Percentiles rank a stretch among this genome's conserved stretches.
These are phyloP conservation scores for Dasypolia templi DNA, from an alignment of 2,888 invertebrate species.

Conservation along the genomic window DNA sequence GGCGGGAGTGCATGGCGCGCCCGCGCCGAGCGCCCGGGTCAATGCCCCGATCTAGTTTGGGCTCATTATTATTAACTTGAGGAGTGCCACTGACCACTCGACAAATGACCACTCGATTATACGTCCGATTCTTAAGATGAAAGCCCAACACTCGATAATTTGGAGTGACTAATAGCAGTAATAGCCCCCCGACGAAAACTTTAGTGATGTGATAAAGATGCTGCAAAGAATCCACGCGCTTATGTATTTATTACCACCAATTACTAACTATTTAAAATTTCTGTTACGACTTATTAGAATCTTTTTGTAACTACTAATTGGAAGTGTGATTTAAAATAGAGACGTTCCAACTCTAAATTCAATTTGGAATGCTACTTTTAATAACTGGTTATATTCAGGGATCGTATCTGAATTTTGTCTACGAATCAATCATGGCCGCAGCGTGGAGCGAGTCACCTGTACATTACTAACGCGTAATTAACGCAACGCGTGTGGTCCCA, in stretches of 20 bases:
- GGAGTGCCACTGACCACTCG: slow-evolving; percentile 80
- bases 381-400: slow-evolving; percentile 52
- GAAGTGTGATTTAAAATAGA: slow-evolving; percentile 50
- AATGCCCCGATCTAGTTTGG: slow-evolving; percentile 90
- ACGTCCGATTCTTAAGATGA: slow-evolving; percentile 66
- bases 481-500: slow-evolving; percentile 88
- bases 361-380: slow-evolving; percentile 46
- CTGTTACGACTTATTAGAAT: slow-evolving; percentile 58
- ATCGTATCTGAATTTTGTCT: slow-evolving; percentile 58
- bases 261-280: slow-evolving; percentile 55
- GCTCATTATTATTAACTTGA: slow-evolving; percentile 89
- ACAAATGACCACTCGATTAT: slow-evolving; percentile 76
- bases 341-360: slow-evolving; percentile 51
- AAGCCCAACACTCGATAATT: slow-evolving; percentile 62
- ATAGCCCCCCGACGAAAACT: slow-evolving; percentile 50
- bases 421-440: slow-evolving; percentile 66
- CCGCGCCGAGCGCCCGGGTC: slow-evolving; percentile 84
- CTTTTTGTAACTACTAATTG: slow-evolving; percentile 50
- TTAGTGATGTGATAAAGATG: slow-evolving; percentile 40
- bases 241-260: slow-evolving; percentile 51
- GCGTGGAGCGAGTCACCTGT: slow-evolving; percentile 70
- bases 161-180: slow-evolving; percentile 59
- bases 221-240: slow-evolving; percentile 39
- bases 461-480: slow-evolving; percentile 85
- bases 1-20: slow-evolving; percentile 81